phyloP scores from a whole-genome alignment of 2,113 vertebrate genomes.

The Indri indri region DNA sequence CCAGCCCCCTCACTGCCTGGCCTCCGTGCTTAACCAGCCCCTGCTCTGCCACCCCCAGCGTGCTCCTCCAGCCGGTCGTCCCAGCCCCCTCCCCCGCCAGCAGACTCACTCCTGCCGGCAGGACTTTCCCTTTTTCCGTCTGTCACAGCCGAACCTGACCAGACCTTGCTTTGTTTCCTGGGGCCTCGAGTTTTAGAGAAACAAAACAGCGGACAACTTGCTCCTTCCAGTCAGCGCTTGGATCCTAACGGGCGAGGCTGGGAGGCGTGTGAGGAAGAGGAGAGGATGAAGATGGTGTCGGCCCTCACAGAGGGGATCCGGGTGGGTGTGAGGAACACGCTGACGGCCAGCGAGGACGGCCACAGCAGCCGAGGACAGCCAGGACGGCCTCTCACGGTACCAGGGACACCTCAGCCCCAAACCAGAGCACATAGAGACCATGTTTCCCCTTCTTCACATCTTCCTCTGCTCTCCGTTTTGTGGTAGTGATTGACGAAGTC shows the following conservation, averaged over 20 bases:
- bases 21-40: not conserved
- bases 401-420: not conserved
- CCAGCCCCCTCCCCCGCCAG: not conserved
- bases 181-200: not conserved
- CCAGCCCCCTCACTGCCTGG: not conserved
- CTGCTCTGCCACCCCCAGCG: no score
- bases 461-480: not conserved
- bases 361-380: not conserved
- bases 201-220: not conserved
- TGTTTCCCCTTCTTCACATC: not conserved
- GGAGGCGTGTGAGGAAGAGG: not conserved
- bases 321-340: not conserved
- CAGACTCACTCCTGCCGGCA: no score
- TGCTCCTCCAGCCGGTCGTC: not conserved
- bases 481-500: no score
- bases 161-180: not conserved
- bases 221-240: not conserved
- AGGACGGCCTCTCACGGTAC: not conserved
- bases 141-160: no score
- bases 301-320: not conserved
- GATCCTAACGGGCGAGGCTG: no score
- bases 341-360: no score
- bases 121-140: accelerated
- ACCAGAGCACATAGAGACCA: not conserved
- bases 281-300: not conserved